Base-by-base conservation (phyloP, 2,888 invertebrate genomes). In the Agrochola circellaris region DNA sequence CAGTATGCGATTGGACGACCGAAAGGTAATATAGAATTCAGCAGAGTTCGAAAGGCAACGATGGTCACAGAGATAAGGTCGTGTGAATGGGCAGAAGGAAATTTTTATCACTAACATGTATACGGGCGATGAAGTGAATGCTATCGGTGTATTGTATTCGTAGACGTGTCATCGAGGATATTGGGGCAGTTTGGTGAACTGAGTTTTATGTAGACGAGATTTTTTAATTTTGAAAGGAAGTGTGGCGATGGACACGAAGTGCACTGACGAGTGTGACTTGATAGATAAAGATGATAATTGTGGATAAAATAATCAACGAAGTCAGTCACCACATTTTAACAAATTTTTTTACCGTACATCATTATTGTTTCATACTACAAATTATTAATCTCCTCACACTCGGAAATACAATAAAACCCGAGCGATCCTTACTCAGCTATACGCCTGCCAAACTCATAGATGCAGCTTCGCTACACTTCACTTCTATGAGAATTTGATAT, bases 1-100 rank as follows among this genome's bases (percentile, higher is more conserved):
- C 66, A 61, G 42, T 75, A 75, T 81, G 67, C 71, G 85, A 86
- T 77, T 77, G 70, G 73, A 17, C 64, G 30, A 70, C 69, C 71
- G 60, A 79, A 83, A 85, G 70, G 78, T 87, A 73, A 86, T 85
- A 86, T 79, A 71, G 71, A 78, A 87, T 82, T 86, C 82, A 79
- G 79, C 74, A 75, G 73, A 84, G 78, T 73, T 71, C 56, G 62
- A 76, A 82, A 82, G 71, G 75, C 67, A 58, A 26, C 54, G 84
- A 84, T 82, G 84, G 84, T 75, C 75, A 68, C 73, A 64, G 58
- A 65, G 79, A 86, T 86, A 78, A 68, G 74, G 17, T 54, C 67
- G 81, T 79, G 86, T 54, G 77, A 85, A 85, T 61, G 60, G 76
- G 71, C 61, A 48, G n/a, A 66, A 77, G 77, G 77, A 79, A 58